Base-by-base conservation (phyloP, 2,888 invertebrate genomes). In the Ophonus ardosiacus region DNA sequence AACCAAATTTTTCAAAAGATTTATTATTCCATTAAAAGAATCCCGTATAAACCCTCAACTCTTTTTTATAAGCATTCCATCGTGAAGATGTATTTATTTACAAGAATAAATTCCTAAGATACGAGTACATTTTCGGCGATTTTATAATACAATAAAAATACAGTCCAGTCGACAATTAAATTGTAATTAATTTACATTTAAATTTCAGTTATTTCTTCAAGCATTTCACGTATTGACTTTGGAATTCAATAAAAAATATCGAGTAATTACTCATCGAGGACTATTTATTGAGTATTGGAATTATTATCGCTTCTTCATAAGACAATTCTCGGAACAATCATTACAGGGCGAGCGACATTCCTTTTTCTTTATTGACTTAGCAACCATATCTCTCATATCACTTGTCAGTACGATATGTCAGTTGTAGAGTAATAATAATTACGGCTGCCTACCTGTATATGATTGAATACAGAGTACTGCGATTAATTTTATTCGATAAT, bases 171-270 rank as follows among this genome's bases (percentile, higher is more conserved):
- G 76, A n/a, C 74, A 74, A 81, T 81, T 83, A 83, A 74, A n/a
- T 56, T 82, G 17, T 57, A 82, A 82, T 82, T 82, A 82, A 82
- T 83, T 83, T 83, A 83, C 74, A 83, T 83, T 83, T 83, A 38
- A 74, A 83, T 83, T 17, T 59, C 4, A 83, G 59, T 31, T 74
- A 83, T 81, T 38, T 51, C 24, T 24, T 4, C 0, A 65, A 51
- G 81, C n/a, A 81, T 57, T 65, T 38, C 82, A 82, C 51, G 65
- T 81, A 81, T 68, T 68, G 76, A 40, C 8, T 21, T 40, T 18
- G 76, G 38, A 18, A 56, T 76, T 15, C 51, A 51, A 40, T 17
- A 76, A 76, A 51, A 76, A 40, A 71, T 71, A 40, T 40, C 15
- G 8, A 51, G 68, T 38, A 68, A 68, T 68, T 38, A 68, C 68